Conservation (phyloP, 2,113 vertebrate species). For the Nibea albiflora region DNA sequence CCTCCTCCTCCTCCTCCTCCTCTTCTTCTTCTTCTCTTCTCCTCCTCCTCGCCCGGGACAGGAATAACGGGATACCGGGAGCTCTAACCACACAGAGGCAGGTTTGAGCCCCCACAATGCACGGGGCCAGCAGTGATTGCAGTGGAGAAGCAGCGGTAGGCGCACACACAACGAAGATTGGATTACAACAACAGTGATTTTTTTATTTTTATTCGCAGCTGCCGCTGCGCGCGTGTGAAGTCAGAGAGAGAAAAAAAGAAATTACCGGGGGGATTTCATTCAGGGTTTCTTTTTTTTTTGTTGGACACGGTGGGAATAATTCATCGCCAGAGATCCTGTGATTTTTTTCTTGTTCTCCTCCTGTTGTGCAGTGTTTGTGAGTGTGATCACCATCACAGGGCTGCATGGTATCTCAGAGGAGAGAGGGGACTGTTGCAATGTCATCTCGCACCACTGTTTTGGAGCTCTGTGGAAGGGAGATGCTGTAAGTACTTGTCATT, state of each 20-base stretch:
- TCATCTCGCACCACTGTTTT: conserved; percentile 81
- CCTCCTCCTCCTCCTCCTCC: conserved; percentile 34
- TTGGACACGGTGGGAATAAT: conserved; percentile 72
- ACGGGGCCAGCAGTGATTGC: conserved; percentile 76
- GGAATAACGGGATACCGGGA: conserved; percentile 75
- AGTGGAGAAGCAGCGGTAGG: conserved; percentile 69
- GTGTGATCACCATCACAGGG: conserved; percentile 57
- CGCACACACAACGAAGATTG: conserved; percentile 75
- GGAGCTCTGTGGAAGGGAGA: conserved; percentile 93
- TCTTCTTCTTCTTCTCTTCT: conserved; percentile 53
- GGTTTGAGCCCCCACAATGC: conserved; percentile 63
- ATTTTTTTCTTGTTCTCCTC: conserved; percentile 15
- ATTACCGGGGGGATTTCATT: conserved; percentile 60
- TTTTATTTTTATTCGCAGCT: conserved; percentile 26
- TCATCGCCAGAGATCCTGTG: conserved; percentile 53
- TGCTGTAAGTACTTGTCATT: conserved; percentile 90
- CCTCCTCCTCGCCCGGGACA: conserved; percentile 70
- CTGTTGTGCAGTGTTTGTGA: conserved; percentile 60
- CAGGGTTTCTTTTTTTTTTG: conserved; percentile 15
- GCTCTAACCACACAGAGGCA: conserved; percentile 61
- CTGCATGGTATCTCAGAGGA: conserved; percentile 73
- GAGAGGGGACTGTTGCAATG: conserved; percentile 84
- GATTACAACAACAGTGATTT: conserved; percentile 78
- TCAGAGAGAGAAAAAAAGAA: conserved; percentile 40
- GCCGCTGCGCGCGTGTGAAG: conserved; percentile 58